These are phyloP conservation scores for Elegia similella DNA, from an alignment of 2,888 invertebrate genomes.

Conservation along the genomic window DNA sequence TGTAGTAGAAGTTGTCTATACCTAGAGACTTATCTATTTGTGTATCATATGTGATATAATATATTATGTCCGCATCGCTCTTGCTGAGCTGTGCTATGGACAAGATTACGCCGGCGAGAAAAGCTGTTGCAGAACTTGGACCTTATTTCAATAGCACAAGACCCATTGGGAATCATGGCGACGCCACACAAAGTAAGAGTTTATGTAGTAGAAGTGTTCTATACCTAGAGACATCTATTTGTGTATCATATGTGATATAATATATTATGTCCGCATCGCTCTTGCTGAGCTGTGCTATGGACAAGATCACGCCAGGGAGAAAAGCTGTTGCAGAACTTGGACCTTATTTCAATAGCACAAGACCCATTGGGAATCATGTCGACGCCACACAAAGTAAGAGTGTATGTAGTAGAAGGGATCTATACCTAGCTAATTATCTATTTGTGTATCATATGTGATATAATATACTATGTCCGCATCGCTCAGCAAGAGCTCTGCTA, in stretches of 20 bases:
- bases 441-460: too few relatives aligned
- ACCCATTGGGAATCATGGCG: constrained; percentile 83
- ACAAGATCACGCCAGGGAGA: constrained; percentile 61
- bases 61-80: constrained; percentile 85
- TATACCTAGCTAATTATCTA: too few relatives aligned
- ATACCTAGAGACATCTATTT: too few relatives aligned
- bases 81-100: constrained; percentile 84
- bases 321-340: constrained; percentile 80
- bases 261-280: constrained; percentile 85
- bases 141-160: constrained; percentile 84
- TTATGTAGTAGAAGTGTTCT: too few relatives aligned
- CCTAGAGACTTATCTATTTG: too few relatives aligned
- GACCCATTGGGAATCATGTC: constrained; percentile 84
- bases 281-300: constrained; percentile 84
- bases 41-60: too few relatives aligned
- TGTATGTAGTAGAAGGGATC: too few relatives aligned
- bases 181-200: constrained; percentile 49
- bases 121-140: constrained; percentile 81
- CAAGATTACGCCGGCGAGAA: constrained; percentile 63
- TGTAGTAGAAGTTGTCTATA: too few relatives aligned
- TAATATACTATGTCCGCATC: constrained; percentile 86
- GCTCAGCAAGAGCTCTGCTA: constrained; percentile 84
- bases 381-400: constrained; percentile 49
- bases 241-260: too few relatives aligned
- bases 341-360: constrained; percentile 84